A percentile compares a stretch with the other conserved stretches of the same genome.
Evolutionary conservation across 2,113 vertebrate species (phyloP).

Genomic region (Brachyhypopomus gauderio): DNA sequence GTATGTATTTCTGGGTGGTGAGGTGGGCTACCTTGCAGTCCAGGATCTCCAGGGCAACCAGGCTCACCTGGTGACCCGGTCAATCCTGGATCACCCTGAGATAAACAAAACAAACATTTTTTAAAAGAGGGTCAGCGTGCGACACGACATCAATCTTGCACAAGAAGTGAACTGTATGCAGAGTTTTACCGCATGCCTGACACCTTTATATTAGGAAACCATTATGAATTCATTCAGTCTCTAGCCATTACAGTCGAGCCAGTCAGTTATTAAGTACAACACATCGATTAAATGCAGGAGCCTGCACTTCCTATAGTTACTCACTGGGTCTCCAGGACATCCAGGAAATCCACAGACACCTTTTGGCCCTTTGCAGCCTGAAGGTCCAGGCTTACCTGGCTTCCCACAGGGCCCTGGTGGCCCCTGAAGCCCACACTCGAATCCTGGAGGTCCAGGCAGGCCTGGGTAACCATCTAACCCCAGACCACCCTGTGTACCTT

Average conservation of each 20-base stretch:
- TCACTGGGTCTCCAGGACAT: constrained; percentile 74
- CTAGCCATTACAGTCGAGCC: too few relatives aligned
- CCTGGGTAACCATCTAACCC: constrained; percentile 64
- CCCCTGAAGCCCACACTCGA: constrained; percentile 54
- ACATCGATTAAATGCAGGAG: too few relatives aligned
- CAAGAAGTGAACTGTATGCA: too few relatives aligned
- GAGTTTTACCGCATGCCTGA: too few relatives aligned
- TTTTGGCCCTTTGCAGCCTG: constrained; percentile 64
- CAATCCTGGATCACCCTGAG: constrained; percentile 67
- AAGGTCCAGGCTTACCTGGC: constrained; percentile 63
- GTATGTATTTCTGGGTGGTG: background rate
- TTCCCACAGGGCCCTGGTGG: constrained; percentile 54
- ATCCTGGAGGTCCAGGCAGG: constrained; percentile 56
- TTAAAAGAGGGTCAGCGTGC: background rate
- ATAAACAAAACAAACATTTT: background rate
- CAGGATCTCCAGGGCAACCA: constrained; percentile 59
- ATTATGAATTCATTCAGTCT: too few relatives aligned
- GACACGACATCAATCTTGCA: background rate
- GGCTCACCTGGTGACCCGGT: constrained; percentile 58
- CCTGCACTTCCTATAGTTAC: background rate
- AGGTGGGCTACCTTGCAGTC: constrained; percentile 64
- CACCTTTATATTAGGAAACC: too few relatives aligned
- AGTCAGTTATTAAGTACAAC: too few relatives aligned
- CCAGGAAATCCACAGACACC: constrained; percentile 76
- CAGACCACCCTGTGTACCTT: constrained; percentile 56